Base-by-base conservation (phyloP, 1,140 invertebrate genomes). In the Cepaea nemoralis region DNA sequence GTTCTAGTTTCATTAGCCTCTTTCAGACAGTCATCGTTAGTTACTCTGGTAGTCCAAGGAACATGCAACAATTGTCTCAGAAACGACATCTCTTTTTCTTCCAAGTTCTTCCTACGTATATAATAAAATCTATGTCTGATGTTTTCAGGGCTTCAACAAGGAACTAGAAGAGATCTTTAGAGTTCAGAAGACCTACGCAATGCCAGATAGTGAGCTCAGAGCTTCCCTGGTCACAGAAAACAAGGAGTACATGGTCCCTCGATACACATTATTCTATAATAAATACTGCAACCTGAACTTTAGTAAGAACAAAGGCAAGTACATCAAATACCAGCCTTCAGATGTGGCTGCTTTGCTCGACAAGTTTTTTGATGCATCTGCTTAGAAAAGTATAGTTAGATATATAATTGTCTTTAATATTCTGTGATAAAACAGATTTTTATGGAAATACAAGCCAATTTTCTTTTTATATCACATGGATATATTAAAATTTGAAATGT, bases 261-360 rank as follows among this genome's bases (percentile, higher is more conserved):
- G 82, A 12, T 92, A 91, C 78, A 86, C 83, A 77, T 83, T 89
- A 71, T 92, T 91, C 83, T 82, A 86, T 63, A 86, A 89, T 83
- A 95, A 94, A 86, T 96, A 95, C 91, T 92, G 93, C 6, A 88
- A 90, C 35, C 91, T 95, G 39, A 94, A 94, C 31, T 99, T 99
- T 90, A 96, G 96, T 14, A 99, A 98, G 92, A 98, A 98, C 92
- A 94, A 94, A 0, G 95, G 96, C 87, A 97, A 96, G 84, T 95
- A 97, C 89, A 93, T 98, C 88, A 95, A 95, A 67, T 97, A 97
- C 89, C 94, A 94, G 42, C 96, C 96, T 87, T 95, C 94, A 77
- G 96, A 97, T 90, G 94, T 95, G 0, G 93, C 94, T 0, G 93
- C 93, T 2, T 92, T 95, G 85, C 94, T 98, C 69, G 95, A 96